Base-by-base conservation (phyloP, 2,888 invertebrate genomes). In the Polymixis lichenea region DNA sequence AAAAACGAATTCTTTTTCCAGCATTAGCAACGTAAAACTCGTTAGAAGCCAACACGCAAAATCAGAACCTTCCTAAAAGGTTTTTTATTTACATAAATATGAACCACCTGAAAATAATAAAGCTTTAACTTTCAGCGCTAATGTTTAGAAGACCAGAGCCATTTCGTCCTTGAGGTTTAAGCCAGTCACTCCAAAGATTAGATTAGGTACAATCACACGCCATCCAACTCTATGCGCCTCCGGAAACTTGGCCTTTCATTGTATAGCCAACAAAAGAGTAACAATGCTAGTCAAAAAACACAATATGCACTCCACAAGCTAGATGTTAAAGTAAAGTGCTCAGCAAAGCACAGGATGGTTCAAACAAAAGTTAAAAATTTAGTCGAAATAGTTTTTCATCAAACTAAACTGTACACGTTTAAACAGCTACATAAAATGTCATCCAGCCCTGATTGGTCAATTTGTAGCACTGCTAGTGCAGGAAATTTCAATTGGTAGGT, bases 401-500 rank as follows among this genome's bases (percentile, higher is more conserved):
- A 0, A 38, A 68, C 25, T 38, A n/a, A 2, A 51, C 69, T 51
- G 65, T 67, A 75, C 75, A 72, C 38, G 65, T 80, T 67, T 75
- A 72, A 78, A 87, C 78, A 71, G 77, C 81, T 83, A 72, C 56
- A 61, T 82, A 75, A 68, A 67, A 75, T 81, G 82, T 67, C 83
- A 82, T 78, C 53, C 70, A 72, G 69, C 58, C 38, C 66, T 75
- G 85, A 84, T 78, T 85, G 78, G 82, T 58, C 84, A 84, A 84
- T 84, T 85, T 85, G 78, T 75, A 85, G 75, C 84, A 61, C 73
- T 74, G 51, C 66, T 68, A 60, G 66, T 76, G 78, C 86, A 84
- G 87, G 87, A 87, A 84, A 87, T 80, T 84, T 84, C 87, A 87
- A 87, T 87, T 87, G 87, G 65, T 75, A 62, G 77, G 74, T 84